Evolutionary conservation across 2,797 vertebrate species (phyloP).

Genomic region (Gymnocypris eckloni): DNA sequence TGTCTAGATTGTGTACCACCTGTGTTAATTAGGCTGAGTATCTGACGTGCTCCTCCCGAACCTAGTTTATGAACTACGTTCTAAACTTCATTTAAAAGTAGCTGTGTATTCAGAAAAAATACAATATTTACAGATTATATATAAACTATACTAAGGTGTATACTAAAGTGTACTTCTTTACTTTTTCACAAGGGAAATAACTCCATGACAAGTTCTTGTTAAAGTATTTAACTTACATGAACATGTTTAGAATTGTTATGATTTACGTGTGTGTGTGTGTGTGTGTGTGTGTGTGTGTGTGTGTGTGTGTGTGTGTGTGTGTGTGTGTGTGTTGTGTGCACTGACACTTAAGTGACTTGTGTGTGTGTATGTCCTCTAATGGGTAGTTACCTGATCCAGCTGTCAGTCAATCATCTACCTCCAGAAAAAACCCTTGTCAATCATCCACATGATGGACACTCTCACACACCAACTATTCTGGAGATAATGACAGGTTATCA

Average conservation of each 20-base stretch:
- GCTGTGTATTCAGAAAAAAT: background rate
- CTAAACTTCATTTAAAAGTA: no score
- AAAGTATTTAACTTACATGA: background rate
- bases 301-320: background rate
- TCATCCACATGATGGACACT: constrained; percentile 49
- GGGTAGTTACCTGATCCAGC: background rate
- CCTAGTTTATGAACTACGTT: no score
- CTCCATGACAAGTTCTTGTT: background rate
- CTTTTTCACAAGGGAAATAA: background rate
- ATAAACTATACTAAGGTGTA: no score
- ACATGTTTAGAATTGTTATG: background rate
- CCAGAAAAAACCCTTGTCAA: constrained; percentile 50
- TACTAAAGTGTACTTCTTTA: background rate
- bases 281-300: background rate
- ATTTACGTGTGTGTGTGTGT: background rate
- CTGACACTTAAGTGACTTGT: background rate
- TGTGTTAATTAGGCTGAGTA: no score
- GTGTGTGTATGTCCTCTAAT: background rate
- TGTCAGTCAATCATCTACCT: constrained; percentile 47
- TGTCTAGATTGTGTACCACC: no score
- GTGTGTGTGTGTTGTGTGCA: background rate
- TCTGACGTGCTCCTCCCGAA: no score
- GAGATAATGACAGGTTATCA: constrained; percentile 47
- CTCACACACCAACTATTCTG: constrained; percentile 44
- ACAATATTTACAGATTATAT: background rate